Evolutionary conservation across 2,888 invertebrate genomes (phyloP).

Genomic region (Apodemia mormo): DNA sequence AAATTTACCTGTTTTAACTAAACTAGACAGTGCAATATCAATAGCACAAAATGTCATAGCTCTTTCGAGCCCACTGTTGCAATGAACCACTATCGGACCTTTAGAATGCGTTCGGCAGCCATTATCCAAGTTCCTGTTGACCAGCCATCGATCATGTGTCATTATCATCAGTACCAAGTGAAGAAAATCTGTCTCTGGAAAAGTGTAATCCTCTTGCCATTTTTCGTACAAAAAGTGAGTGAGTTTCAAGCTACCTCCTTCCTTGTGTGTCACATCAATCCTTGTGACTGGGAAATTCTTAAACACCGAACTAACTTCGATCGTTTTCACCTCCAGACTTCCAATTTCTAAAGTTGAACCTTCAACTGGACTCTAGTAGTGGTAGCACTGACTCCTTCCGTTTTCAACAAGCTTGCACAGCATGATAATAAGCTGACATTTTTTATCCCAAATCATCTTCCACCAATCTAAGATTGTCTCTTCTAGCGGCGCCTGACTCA

Average conservation of each 20-base stretch:
- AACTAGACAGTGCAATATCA: too few species aligned
- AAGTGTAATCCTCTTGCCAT: constrained; percentile 1
- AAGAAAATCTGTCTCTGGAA: background rate
- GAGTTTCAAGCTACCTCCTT: background rate
- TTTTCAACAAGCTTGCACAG: constrained; percentile 2
- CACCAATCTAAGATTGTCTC: background rate
- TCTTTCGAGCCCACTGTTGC: too few species aligned
- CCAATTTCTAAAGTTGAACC: background rate
- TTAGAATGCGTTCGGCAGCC: too few species aligned
- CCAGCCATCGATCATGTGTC: background rate
- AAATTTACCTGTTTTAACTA: too few species aligned
- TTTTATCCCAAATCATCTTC: background rate
- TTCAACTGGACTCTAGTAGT: constrained; percentile 3
- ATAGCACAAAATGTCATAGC: too few species aligned
- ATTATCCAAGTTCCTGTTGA: too few species aligned
- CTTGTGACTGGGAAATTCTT: too few species aligned
- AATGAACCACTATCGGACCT: too few species aligned
- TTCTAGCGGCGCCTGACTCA: constrained; percentile 16
- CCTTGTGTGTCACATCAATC: too few species aligned
- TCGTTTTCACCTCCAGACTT: too few species aligned
- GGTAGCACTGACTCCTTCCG: background rate
- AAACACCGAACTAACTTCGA: too few species aligned
- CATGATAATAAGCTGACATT: constrained; percentile 1
- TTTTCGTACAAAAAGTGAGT: constrained; percentile 14
- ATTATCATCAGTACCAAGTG: background rate